Evolutionary conservation across 2,888 invertebrate genomes (phyloP), one percentile per base, ranked within the genome.

Genomic region (Polymixis flavicincta): DNA sequence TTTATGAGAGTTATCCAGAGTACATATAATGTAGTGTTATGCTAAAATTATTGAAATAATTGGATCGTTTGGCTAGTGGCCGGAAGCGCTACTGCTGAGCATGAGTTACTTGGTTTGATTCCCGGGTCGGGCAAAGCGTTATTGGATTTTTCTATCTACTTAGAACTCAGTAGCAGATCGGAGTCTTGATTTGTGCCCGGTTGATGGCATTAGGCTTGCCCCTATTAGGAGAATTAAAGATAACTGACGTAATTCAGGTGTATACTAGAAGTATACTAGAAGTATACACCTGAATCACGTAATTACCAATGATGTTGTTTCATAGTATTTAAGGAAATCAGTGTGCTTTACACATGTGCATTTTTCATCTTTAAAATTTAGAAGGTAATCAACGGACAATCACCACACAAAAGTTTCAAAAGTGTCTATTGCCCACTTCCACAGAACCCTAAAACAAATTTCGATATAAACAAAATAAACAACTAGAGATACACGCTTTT

Each of bases 401-500:
- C 4, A 22, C 17, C 22, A 22, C 1, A 3, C 13, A 25, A 74
- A 55, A 54, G 11, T 0, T n/a, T 52, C 19, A 22, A 52, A 61
- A 42, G n/a, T 6, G 22, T 42, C 4, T 54, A 32, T 17, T 19
- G 1, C 28, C 6, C 4, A 17, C n/a, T 19, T 45, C 25, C 13
- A 66, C 70, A 64, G 74, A 75, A 74, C 28, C 61, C 76, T 82
- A 87, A 84, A 87, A 78, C 67, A 80, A 80, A 82, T 66, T 81
- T 76, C 74, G 70, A 84, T 76, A 80, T 80, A 85, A 81, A 78
- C 61, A 65, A 72, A 83, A 69, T 48, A 74, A 80, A 78, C 70
- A 68, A 66, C 57, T 77, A 73, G 32, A 75, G 64, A 76, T 78
- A 86, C 76, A 78, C 74, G 78, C 42, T 85, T 87, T 87, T 82